Evolutionary conservation across 2,797 vertebrate species (phyloP).

Genomic region (Pangasius djambal): DNA sequence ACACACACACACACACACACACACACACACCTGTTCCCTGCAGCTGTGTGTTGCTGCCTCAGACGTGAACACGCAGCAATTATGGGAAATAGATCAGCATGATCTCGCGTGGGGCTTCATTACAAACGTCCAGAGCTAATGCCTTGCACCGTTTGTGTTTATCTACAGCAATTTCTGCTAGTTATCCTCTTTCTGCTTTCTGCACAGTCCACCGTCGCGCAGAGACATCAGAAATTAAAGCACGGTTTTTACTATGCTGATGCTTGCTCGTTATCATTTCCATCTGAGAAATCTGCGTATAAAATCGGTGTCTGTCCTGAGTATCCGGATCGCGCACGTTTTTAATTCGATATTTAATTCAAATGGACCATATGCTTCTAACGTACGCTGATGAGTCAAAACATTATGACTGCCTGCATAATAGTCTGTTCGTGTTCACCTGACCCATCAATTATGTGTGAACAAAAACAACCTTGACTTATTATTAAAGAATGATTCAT

Average conservation of each 20-base stretch:
- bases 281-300: background rate
- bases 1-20: slow-evolving; percentile 9
- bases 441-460: background rate
- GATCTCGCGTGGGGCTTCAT: slow-evolving; percentile 5
- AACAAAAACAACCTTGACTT: background rate
- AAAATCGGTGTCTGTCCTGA: background rate
- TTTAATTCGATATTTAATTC: background rate
- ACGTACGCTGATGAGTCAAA: background rate
- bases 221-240: background rate
- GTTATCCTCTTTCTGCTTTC: background rate
- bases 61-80: slow-evolving; percentile 43
- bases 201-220: background rate
- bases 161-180: slow-evolving; percentile 8
- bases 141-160: background rate
- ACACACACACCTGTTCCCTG: slow-evolving; percentile 58
- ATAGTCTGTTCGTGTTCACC: background rate
- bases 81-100: slow-evolving; percentile 30
- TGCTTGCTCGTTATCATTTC: background rate
- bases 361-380: background rate
- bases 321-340: background rate
- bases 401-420: background rate
- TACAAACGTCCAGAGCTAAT: slow-evolving; percentile 5
- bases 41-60: slow-evolving; percentile 47
- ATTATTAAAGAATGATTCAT: background rate
- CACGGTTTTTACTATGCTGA: background rate